Conservation (phyloP, 2,113 vertebrate genomes). For the Arizona elegans region DNA sequence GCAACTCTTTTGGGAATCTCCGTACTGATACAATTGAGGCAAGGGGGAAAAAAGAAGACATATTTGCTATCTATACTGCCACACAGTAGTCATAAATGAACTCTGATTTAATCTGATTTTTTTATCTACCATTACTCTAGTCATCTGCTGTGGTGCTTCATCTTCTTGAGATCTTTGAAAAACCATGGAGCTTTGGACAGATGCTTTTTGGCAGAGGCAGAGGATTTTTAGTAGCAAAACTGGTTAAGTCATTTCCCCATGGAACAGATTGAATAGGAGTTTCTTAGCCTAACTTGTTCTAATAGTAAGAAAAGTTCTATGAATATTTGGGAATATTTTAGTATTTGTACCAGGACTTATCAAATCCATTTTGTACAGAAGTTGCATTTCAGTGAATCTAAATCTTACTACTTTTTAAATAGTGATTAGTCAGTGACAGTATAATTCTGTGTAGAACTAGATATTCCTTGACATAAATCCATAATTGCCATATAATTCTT, state of each 20-base stretch:
- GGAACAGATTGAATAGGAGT: background rate
- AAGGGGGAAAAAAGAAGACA: background rate
- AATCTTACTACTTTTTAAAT: background rate
- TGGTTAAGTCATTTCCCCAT: background rate
- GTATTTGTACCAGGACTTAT: background rate
- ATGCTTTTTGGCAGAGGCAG: background rate
- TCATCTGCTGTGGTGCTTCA: background rate
- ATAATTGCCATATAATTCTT: background rate
- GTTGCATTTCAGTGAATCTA: background rate
- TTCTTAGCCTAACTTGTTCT: background rate
- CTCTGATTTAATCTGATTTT: background rate
- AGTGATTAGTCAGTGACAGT: background rate
- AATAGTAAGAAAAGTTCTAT: background rate
- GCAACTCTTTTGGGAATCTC: background rate
- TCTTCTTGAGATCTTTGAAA: background rate
- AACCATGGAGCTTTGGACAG: background rate
- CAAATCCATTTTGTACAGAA: background rate
- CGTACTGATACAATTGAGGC: background rate
- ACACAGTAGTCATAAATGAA: background rate
- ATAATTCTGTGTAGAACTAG: background rate
- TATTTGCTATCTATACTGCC: background rate
- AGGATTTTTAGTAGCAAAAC: background rate
- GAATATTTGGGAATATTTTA: background rate
- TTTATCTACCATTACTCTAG: background rate
- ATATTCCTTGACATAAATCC: background rate